Evolutionary conservation across 2,113 vertebrate species (phyloP).

Genomic region (Aspidoscelis tigris): DNA sequence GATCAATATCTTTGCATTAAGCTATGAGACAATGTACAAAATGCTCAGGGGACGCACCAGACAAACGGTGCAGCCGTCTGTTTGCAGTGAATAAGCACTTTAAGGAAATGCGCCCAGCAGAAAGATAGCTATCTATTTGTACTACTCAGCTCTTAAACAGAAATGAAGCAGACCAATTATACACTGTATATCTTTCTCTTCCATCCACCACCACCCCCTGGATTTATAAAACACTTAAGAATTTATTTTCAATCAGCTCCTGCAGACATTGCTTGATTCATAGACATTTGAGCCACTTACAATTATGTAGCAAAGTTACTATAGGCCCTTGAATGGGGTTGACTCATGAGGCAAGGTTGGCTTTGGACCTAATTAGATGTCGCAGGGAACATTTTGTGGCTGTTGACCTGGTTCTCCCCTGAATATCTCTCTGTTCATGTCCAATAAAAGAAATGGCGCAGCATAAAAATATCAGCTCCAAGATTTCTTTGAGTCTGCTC

Average conservation of each 20-base stretch:
- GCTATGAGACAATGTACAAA: conserved; percentile 50
- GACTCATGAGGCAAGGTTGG: background rate
- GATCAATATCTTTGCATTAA: conserved; percentile 55
- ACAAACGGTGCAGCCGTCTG: conserved; percentile 21
- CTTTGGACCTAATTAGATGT: background rate
- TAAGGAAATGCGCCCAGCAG: conserved; percentile 35
- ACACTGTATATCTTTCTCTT: background rate
- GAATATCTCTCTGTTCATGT: background rate
- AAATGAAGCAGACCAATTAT: conserved; percentile 10
- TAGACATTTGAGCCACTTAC: background rate
- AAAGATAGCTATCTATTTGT: conserved; percentile 28
- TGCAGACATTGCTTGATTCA: background rate
- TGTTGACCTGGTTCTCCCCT: background rate
- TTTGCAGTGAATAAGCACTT: conserved; percentile 33
- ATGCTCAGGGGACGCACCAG: conserved; percentile 45
- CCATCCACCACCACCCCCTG: no score
- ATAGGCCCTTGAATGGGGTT: background rate
- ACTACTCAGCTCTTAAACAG: conserved; percentile 1
- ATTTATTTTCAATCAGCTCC: background rate
- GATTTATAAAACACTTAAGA: conserved; percentile 1
- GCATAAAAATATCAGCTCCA: background rate
- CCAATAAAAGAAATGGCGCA: background rate
- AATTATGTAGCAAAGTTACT: background rate
- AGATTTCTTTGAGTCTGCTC: background rate
- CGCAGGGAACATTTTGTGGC: background rate